phyloP scores from a whole-genome alignment of 2,888 invertebrate species.

The Eupeodes luniger region DNA sequence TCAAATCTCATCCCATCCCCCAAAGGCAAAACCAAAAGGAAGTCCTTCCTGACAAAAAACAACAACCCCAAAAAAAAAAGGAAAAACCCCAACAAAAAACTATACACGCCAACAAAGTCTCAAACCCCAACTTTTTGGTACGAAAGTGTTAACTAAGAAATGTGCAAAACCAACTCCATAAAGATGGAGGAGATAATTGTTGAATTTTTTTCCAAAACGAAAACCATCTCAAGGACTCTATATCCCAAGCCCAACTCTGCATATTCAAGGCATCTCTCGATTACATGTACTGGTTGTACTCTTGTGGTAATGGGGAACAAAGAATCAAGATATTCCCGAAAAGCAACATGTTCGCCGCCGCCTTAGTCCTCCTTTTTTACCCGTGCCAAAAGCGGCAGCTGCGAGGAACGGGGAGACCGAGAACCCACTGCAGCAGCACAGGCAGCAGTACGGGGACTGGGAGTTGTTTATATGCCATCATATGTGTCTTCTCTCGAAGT shows the following conservation, averaged over 20 bases:
- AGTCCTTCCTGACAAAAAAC: slow-evolving; percentile 26
- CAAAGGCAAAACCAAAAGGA: slow-evolving; percentile 57
- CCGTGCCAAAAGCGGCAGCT: slow-evolving; percentile 22
- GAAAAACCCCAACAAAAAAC: slow-evolving; percentile 47
- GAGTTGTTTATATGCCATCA: slow-evolving; percentile 83
- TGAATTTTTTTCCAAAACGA: slow-evolving; percentile 51
- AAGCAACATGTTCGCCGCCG: slow-evolving; percentile 76
- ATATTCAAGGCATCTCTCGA: slow-evolving; percentile 74
- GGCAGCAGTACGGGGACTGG: slow-evolving; percentile 67
- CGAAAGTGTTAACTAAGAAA: slow-evolving; percentile 75
- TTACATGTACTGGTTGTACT: slow-evolving; percentile 68
- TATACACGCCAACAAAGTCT: slow-evolving; percentile 17
- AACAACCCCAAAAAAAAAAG: slow-evolving; percentile 3
- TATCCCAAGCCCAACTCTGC: slow-evolving; percentile 63
- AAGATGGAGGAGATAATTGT: slow-evolving; percentile 75
- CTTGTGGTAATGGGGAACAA: slow-evolving; percentile 59
- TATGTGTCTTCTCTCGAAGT: slow-evolving; percentile 82
- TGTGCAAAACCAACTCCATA: slow-evolving; percentile 75
- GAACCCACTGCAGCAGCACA: slow-evolving; percentile 35
- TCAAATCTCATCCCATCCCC: slow-evolving; percentile 39
- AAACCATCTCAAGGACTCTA: slow-evolving; percentile 64
- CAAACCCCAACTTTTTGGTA: slow-evolving; percentile 16
- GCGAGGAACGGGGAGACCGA: not conserved
- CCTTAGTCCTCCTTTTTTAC: slow-evolving; percentile 64
- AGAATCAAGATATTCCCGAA: slow-evolving; percentile 76